Conservation (phyloP, 2,797 vertebrate genomes). For the Phoxinus dragarum region DNA sequence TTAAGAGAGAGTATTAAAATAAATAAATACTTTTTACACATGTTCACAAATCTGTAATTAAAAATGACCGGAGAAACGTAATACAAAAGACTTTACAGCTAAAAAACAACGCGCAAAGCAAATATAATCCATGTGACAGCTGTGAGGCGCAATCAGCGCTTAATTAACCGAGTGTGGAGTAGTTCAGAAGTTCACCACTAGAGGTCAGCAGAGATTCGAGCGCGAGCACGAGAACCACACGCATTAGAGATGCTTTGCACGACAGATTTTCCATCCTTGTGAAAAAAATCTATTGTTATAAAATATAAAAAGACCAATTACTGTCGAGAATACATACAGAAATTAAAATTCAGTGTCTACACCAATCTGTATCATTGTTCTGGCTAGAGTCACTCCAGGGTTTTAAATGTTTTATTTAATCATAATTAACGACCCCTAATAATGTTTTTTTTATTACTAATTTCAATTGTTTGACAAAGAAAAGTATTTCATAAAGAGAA, state of each 20-base stretch:
- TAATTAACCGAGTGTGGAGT: not conserved
- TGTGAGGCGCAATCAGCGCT: constrained; percentile 12
- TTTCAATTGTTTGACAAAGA: not conserved
- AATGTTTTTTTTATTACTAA: not conserved
- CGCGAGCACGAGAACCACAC: not conserved
- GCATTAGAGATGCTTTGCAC: not conserved
- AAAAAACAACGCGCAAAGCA: no score
- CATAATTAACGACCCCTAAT: not conserved
- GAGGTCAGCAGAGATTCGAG: constrained; percentile 21
- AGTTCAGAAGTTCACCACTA: not conserved
- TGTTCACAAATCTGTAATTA: not conserved
- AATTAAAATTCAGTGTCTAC: not conserved
- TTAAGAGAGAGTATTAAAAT: constrained; percentile 30
- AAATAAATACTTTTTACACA: not conserved
- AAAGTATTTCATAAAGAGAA: no score
- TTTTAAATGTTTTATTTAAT: not conserved
- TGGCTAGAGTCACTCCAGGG: not conserved
- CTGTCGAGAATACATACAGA: not conserved
- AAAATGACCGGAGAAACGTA: not conserved
- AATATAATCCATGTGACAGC: not conserved
- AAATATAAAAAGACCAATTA: not conserved
- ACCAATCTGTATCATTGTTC: not conserved
- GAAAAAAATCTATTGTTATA: not conserved
- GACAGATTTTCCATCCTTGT: not conserved
- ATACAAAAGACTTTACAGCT: not conserved